Base-by-base conservation (phyloP, 1,140 invertebrate species). In the Cryptotermes secundus region DNA sequence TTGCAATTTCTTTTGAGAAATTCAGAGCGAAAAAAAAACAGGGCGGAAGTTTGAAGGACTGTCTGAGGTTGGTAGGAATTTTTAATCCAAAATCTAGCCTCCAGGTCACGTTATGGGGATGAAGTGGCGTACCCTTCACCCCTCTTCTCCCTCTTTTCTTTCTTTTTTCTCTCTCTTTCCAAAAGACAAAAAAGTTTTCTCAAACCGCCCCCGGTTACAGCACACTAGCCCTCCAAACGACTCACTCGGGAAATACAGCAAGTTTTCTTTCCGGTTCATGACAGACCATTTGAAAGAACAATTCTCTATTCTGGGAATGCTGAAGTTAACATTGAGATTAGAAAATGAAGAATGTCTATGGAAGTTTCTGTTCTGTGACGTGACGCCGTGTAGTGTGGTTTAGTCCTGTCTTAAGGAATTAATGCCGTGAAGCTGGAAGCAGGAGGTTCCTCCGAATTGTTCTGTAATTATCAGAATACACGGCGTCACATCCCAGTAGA, bases 1-100 rank as follows among this genome's bases (percentile, higher is more conserved):
- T 81, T 81, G 42, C 10, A 35, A 81, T 12, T 81, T 81, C 42
- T 81, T 81, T 81, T 3, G 42, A 38, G 42, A 38, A 81, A 81
- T 38, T 81, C 80, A 36, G 42, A 81, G 22, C 24, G 80, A 81
- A 81, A 81, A 35, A 81, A 36, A 79, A 19, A 79, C 2, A 9
- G n/a, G 19, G 9, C 34, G 22, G 80, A 36, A 45, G 80, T 35
- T 3, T 45, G 80, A 81, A 81, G 80, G 80, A 45, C 59, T 72
- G 59, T 72, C 26, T 72, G 0, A 6, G 59, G 59, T 6, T 72
- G 83, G 83, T 19, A 49, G 35, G 83, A 83, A 83, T 83, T 83
- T 83, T 83, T 83, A 83, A 83, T 83, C 83, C 83, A 34, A 83
- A 83, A 83, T 83, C 83, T 79, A 72, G 83, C 83, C 83, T 34